A percentile compares a stretch with the other conserved stretches of the same genome.
Evolutionary conservation across 2,113 vertebrate genomes (phyloP).

Genomic region (Odontophorus gujanensis): DNA sequence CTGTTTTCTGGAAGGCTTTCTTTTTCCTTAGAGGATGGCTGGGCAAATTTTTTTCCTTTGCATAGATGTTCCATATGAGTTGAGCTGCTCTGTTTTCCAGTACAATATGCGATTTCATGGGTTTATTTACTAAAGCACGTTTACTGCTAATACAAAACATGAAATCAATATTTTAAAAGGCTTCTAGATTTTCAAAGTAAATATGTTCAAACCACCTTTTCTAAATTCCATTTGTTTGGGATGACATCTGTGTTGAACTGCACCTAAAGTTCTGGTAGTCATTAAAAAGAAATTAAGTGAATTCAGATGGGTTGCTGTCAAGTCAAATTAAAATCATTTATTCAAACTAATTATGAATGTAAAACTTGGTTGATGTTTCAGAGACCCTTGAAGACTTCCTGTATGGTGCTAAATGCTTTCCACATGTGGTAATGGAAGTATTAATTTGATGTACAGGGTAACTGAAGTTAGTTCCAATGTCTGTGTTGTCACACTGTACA

Average conservation of each 20-base stretch:
- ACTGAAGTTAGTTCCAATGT: background rate
- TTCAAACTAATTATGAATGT: background rate
- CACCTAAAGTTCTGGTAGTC: background rate
- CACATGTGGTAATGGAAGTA: background rate
- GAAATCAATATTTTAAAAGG: background rate
- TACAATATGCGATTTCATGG: background rate
- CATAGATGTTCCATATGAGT: background rate
- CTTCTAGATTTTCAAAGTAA: constrained; percentile 12
- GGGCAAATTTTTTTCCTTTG: background rate
- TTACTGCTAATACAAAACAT: background rate
- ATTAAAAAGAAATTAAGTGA: background rate
- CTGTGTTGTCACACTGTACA: background rate
- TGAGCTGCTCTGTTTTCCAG: background rate
- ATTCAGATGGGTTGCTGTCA: constrained; percentile 21
- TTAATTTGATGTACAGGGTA: background rate
- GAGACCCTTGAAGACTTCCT: constrained; percentile 9
- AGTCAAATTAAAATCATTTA: constrained; percentile 11
- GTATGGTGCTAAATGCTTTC: constrained; percentile 21
- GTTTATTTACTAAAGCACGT: background rate
- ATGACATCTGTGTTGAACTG: background rate
- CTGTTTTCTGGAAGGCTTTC: background rate
- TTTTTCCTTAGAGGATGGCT: background rate
- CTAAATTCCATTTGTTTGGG: background rate
- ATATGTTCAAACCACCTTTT: background rate
- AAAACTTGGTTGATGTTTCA: constrained; percentile 20